These are phyloP conservation scores for Latrodectus geometricus DNA, from an alignment of 1,140 invertebrate genomes.

Conservation along the genomic window DNA sequence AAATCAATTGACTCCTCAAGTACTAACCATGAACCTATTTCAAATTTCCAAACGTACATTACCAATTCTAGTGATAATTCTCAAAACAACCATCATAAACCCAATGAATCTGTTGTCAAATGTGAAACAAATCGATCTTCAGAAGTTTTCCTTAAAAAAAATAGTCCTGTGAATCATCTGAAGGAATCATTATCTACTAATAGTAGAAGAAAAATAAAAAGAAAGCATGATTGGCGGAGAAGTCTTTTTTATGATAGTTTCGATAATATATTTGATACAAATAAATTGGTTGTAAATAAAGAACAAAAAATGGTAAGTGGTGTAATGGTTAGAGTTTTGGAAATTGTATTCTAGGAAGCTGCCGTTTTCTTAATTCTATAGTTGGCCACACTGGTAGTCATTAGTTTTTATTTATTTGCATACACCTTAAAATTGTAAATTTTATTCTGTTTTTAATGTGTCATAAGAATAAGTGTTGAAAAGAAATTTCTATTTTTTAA, in stretches of 20 bases:
- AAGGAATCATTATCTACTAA: background rate
- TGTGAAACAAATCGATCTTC: background rate
- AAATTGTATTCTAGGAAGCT: too few species aligned
- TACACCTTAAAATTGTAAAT: too few species aligned
- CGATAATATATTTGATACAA: constrained; percentile 39
- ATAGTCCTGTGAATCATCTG: background rate
- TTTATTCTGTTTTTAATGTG: too few species aligned
- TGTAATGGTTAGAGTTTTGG: background rate
- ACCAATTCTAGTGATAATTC: background rate
- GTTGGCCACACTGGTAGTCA: too few species aligned
- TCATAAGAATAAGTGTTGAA: too few species aligned
- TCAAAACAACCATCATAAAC: background rate
- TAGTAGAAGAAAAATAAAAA: constrained; percentile 27
- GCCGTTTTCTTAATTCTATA: too few species aligned
- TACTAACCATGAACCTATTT: background rate
- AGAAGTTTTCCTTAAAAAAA: background rate
- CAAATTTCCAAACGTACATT: background rate
- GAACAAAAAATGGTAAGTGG: constrained; percentile 21
- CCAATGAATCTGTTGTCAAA: background rate
- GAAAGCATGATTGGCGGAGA: constrained; percentile 29
- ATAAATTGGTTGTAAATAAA: constrained; percentile 22
- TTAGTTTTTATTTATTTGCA: too few species aligned
- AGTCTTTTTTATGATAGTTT: constrained; percentile 52
- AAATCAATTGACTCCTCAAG: background rate
- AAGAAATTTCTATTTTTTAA: too few species aligned